Evolutionary conservation across 2,113 vertebrate genomes (phyloP), one percentile per base, ranked within the genome.

Genomic region (Pyrgilauda ruficollis): DNA sequence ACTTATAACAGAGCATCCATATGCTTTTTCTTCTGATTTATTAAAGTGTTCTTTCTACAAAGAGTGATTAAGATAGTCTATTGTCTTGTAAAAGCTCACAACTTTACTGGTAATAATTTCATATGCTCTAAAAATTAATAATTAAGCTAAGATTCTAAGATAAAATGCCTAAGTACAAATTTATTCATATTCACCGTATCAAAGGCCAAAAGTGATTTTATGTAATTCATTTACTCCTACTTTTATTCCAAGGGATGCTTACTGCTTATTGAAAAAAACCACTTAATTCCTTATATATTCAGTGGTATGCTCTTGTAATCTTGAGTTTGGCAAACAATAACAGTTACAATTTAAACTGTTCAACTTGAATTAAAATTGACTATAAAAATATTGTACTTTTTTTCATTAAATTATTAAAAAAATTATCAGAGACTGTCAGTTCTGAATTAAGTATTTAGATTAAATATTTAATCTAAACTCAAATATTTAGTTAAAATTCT

Each of bases 391-490:
- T 35, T 94, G 63, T 26, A 87, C 31, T 72, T 84, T 9, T 56
- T 66, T 15, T 31, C 15, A 52, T 68, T 94, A 72, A 89, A 87
- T 95, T 82, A 82, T 91, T 91, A 3, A 77, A 81, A 31, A 81
- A 78, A 89, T 31, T 2, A 87, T 80, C 49, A 69, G 44, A 82
- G 41, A 56, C 44, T 79, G 53, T 44, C 64, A 72, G 64, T 89
- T 87, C 47, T 67, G 41, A 87, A 96, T 94, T 92, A 96, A 94
- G 91, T 72, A 89, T 94, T 88, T 90, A 67, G 21, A 61, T 91
- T 59, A 88, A 87, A 91, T 78, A 94, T 89, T 92, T 90, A 90
- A 69, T 62, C 46, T 84, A 84, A 84, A 89, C 12, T 89, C 69
- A 94, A 87, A 89, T 79, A 94, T 82, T 94, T 89, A 59, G 35